Conservation (phyloP, 2,797 vertebrate species). For the Sebastes matsubarae region DNA sequence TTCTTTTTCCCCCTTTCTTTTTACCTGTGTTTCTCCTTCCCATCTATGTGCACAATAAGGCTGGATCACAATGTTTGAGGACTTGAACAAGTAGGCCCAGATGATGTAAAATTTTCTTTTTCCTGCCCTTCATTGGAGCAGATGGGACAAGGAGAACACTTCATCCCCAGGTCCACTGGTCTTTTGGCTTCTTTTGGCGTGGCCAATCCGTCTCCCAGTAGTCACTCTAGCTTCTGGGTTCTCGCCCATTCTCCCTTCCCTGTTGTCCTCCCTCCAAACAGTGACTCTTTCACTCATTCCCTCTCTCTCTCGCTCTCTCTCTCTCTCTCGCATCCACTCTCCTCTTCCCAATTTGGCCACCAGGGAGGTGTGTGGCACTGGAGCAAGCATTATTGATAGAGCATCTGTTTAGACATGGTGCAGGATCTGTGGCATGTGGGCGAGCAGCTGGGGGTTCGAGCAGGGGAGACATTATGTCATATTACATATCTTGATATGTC, state of each 20-base stretch:
- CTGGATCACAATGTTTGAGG: not conserved
- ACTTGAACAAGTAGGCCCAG: conserved; percentile 9
- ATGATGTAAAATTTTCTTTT: conserved; percentile 15
- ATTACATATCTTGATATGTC: conserved; percentile 79
- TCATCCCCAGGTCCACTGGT: conserved; percentile 72
- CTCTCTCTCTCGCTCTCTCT: conserved; percentile 15
- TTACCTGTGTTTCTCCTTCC: not conserved
- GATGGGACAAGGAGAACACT: conserved; percentile 72
- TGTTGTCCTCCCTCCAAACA: conserved; percentile 65
- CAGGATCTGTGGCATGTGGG: conserved; percentile 79
- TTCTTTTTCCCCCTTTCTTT: not conserved
- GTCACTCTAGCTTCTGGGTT: conserved; percentile 65
- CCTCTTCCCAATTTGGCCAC: conserved; percentile 73
- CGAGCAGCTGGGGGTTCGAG: conserved; percentile 79
- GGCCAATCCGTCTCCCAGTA: conserved; percentile 67
- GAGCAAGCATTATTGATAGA: conserved; percentile 80
- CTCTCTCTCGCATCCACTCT: conserved; percentile 64
- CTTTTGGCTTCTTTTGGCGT: conserved; percentile 69
- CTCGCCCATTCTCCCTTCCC: conserved; percentile 60
- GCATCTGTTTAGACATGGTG: conserved; percentile 80
- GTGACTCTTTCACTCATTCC: conserved; percentile 64
- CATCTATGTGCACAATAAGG: not conserved
- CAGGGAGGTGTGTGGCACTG: conserved; percentile 76
- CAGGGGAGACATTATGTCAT: conserved; percentile 79
- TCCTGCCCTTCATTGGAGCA: conserved; percentile 48